Conservation (phyloP, 2,888 invertebrate genomes). For the Pheosia tremula region DNA sequence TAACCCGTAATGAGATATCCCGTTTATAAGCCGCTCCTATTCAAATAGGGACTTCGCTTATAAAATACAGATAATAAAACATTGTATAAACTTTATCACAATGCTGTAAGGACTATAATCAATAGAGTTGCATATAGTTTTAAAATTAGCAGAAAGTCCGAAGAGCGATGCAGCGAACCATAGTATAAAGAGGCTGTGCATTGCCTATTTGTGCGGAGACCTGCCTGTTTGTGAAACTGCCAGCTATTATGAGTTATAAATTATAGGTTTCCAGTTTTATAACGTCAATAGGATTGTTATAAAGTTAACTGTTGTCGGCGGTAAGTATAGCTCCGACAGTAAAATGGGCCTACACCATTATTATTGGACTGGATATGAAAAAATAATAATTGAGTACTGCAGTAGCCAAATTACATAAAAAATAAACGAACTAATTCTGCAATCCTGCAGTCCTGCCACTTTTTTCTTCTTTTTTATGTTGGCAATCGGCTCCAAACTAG, state of each 20-base stretch:
- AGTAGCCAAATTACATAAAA: no score
- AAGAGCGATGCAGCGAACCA: conserved; percentile 16
- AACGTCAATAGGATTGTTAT: conserved; percentile 15
- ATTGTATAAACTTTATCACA: conserved; percentile 8
- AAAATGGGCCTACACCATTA: not conserved
- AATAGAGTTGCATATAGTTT: not conserved
- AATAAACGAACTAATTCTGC: no score
- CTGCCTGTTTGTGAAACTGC: conserved; percentile 26
- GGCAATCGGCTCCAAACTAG: no score
- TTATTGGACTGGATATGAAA: not conserved
- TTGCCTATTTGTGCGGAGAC: conserved; percentile 19
- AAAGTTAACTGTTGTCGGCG: conserved; percentile 14
- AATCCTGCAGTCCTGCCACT: no score
- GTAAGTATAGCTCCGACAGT: conserved; percentile 5
- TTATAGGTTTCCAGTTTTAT: conserved; percentile 22
- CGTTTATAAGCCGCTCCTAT: conserved; percentile 23
- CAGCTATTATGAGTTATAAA: conserved; percentile 17
- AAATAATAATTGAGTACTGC: no score
- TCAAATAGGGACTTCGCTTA: conserved; percentile 24
- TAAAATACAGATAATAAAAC: not conserved
- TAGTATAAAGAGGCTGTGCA: conserved; percentile 25
- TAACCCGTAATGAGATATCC: conserved; percentile 30
- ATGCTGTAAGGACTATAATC: conserved; percentile 12
- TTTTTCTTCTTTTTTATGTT: no score
- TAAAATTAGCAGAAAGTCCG: conserved; percentile 4